Base-by-base conservation (phyloP, 2,113 vertebrate genomes). In the Erythrolamprus reginae region DNA sequence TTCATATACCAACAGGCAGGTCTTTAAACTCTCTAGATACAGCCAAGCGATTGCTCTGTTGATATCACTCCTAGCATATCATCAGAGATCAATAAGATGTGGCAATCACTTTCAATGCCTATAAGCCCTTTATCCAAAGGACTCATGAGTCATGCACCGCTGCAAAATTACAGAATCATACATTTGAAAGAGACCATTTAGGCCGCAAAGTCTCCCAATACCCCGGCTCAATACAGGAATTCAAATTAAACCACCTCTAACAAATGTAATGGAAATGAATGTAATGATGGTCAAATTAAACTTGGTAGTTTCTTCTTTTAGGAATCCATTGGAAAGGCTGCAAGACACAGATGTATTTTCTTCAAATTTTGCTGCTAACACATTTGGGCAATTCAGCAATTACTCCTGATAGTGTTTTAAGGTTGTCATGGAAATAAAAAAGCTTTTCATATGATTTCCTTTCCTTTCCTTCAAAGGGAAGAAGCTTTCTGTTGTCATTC, bases 401-500 rank as follows among this genome's bases (percentile, higher is more conserved):
- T 93, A 86, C 52, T 48, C 38, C 89, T 61, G 92, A 38, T n/a
- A 92, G 15, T 91, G 95, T 96, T 97, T 94, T 91, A 88, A 90
- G 90, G 97, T 97, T 97, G 94, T 89, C 96, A 93, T 85, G 96
- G 97, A 92, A 92, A 96, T 91, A 42, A 58, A 82, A 70, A 88
- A 93, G 94, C 94, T 90, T 2, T 9, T 92, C 89, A 91, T 65
- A 89, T 55, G 88, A n/a, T 95, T 96, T 84, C 83, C 90, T 95
- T 96, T 84, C 83, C 90, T 95, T 93, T 58, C 33, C 94, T 89
- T 94, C 93, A 23, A 82, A 91, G 61, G 58, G 56, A 87, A 92
- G 93, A 95, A 96, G 95, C 92, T 96, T 96, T 82, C 82, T 85
- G 17, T 91, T 92, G 87, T 93, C n/a, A 85, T 90, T 84, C 91